A percentile compares a stretch with the other conserved stretches of the same genome.
Evolutionary conservation across 2,113 vertebrate species (phyloP).

Genomic region (Sterrhoptilus dennistouni): DNA sequence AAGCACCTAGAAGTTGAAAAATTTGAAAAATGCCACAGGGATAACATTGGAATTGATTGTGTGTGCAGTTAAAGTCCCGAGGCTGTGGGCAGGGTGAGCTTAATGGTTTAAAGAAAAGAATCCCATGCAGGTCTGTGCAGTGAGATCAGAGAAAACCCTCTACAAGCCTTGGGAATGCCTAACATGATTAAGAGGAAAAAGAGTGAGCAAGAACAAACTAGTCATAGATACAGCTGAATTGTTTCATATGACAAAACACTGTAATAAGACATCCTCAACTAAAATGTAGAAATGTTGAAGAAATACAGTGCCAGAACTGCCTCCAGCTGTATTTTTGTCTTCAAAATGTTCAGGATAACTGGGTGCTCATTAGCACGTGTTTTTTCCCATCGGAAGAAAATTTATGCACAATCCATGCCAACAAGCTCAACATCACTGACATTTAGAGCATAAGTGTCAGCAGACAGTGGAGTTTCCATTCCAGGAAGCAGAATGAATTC

Average conservation of each 20-base stretch:
- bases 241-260: background rate
- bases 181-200: background rate
- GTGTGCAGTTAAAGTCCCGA: background rate
- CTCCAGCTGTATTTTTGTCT: constrained; percentile 22
- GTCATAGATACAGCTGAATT: background rate
- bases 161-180: background rate
- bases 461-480: background rate
- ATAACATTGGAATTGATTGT: background rate
- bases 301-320: background rate
- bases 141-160: background rate
- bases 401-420: background rate
- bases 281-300: background rate
- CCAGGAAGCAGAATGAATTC: background rate
- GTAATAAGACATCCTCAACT: background rate
- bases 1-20: background rate
- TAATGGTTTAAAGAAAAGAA: background rate
- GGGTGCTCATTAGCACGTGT: constrained; percentile 13
- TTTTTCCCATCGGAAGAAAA: constrained; percentile 2
- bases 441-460: constrained; percentile 2
- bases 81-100: accelerated
- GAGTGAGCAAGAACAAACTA: background rate
- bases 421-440: background rate
- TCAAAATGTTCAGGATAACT: background rate
- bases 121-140: background rate
- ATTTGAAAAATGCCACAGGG: background rate